Evolutionary conservation across 2,888 invertebrate genomes (phyloP).

Genomic region (Sepioteuthis lessoniana): DNA sequence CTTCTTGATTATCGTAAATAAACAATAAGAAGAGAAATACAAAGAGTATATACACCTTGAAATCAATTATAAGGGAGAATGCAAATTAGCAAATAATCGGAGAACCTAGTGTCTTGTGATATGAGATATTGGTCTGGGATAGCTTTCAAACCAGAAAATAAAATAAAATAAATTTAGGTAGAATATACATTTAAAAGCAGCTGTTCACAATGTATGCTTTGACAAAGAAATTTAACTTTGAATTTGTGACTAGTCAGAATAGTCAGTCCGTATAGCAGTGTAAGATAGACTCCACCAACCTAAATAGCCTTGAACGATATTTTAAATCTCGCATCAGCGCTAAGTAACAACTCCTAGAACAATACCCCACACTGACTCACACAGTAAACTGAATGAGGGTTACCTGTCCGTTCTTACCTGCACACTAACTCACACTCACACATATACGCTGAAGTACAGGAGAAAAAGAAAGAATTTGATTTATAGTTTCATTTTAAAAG

Average conservation of each 20-base stretch:
- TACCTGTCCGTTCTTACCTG: background rate
- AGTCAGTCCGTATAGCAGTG: background rate
- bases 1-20: too few relatives aligned
- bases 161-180: background rate
- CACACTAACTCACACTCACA: background rate
- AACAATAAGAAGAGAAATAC: too few relatives aligned
- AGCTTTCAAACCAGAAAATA: background rate
- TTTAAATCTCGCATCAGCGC: background rate
- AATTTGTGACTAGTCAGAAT: background rate
- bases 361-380: background rate
- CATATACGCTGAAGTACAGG: background rate
- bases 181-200: background rate
- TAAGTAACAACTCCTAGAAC: background rate
- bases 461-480: background rate
- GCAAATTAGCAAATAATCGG: too few relatives aligned
- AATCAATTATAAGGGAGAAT: too few relatives aligned
- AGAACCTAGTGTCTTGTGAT: too few relatives aligned
- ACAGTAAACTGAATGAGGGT: background rate
- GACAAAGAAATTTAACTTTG: background rate
- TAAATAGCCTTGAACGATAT: constrained; percentile 24
- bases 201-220: background rate
- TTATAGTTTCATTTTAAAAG: background rate
- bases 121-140: background rate
- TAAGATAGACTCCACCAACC: background rate
- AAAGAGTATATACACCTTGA: too few relatives aligned